phyloP scores from a whole-genome alignment of 2,113 vertebrate species.

The Psammodynastes pulverulentus region DNA sequence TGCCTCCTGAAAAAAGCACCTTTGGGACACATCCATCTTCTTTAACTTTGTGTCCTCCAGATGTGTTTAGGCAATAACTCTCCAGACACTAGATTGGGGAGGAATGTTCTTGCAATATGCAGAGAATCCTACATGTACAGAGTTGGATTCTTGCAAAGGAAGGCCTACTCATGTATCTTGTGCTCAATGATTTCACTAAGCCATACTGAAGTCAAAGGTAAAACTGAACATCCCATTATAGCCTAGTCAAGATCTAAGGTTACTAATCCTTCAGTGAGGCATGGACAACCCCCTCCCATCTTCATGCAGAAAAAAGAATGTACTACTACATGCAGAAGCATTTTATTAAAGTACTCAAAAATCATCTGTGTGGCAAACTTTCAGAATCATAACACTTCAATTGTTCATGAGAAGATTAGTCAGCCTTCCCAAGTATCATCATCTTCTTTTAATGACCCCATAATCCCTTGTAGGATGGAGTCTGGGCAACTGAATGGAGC shows the following conservation, averaged over 20 bases:
- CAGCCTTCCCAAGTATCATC: not conserved
- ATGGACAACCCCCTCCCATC: not conserved
- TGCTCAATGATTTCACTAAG: not conserved
- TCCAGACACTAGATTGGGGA: not conserved
- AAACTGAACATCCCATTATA: not conserved
- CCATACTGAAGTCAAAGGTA: not conserved
- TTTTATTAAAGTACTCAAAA: not conserved
- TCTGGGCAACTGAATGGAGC: too few relatives aligned
- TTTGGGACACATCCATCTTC: not conserved
- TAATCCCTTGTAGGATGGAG: too few relatives aligned
- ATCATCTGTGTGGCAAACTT: not conserved
- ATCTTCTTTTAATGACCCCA: too few relatives aligned
- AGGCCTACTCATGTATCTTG: too few relatives aligned
- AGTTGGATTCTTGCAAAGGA: not conserved
- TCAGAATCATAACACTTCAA: not conserved
- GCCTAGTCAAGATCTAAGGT: not conserved
- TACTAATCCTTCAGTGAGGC: not conserved
- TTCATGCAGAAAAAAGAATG: not conserved
- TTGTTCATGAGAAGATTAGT: not conserved
- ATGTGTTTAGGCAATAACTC: not conserved
- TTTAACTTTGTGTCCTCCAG: not conserved
- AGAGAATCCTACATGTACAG: not conserved
- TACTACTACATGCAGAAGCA: not conserved
- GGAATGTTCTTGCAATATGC: not conserved
- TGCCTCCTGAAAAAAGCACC: too few relatives aligned